Evolutionary conservation across 2,888 invertebrate genomes (phyloP).

Genomic region (Plagodis pulveraria): DNA sequence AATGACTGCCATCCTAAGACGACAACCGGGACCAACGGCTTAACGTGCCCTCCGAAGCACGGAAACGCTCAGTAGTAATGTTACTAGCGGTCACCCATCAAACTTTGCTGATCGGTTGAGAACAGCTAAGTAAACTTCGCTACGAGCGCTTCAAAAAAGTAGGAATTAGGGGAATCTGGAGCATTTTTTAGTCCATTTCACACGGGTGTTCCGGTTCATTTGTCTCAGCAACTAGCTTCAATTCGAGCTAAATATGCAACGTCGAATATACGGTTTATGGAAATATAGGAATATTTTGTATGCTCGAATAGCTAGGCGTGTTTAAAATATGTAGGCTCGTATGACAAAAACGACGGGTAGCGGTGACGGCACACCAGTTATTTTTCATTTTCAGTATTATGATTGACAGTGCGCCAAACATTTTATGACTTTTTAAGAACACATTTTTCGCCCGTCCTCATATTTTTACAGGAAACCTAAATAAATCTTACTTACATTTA

Average conservation of each 20-base stretch:
- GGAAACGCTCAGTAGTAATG: no score
- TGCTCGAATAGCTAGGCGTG: constrained; percentile 24
- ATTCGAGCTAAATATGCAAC: constrained; percentile 37
- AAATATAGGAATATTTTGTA: constrained; percentile 9
- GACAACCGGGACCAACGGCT: no score
- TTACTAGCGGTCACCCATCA: no score
- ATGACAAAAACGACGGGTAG: constrained; percentile 32
- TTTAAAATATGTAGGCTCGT: constrained; percentile 43
- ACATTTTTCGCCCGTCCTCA: constrained; percentile 7
- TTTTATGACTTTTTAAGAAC: constrained; percentile 20
- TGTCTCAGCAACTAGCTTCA: constrained; percentile 37
- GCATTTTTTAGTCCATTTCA: constrained; percentile 40
- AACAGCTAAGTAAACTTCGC: no score
- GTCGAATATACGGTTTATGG: constrained; percentile 20
- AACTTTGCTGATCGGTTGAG: no score
- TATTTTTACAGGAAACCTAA: constrained; percentile 9
- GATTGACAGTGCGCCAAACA: constrained; percentile 42
- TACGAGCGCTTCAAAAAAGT: no score
- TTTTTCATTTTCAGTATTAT: constrained; percentile 47
- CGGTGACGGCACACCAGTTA: constrained; percentile 34
- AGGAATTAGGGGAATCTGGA: constrained; percentile 23
- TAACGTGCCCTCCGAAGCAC: no score
- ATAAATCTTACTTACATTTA: not conserved
- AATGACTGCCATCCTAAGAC: no score
- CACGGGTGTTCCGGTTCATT: constrained; percentile 43